phyloP scores from a whole-genome alignment of 2,113 vertebrate genomes.

The Monarcha castaneiventris region DNA sequence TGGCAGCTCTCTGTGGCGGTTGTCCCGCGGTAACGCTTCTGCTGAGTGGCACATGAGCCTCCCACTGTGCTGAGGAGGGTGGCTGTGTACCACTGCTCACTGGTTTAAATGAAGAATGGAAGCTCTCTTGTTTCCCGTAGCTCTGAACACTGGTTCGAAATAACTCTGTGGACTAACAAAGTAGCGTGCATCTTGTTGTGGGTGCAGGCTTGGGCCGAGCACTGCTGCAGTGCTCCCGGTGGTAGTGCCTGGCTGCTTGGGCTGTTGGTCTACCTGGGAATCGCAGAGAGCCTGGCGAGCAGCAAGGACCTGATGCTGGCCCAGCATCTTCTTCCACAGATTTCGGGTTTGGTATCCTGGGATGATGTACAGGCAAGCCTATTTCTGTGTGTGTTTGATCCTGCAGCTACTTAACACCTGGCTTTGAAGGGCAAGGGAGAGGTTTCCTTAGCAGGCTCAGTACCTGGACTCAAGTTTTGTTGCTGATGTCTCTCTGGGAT shows the following conservation, averaged over 20 bases:
- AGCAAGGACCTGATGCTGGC: neutral
- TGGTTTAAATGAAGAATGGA: neutral
- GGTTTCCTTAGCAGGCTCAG: neutral
- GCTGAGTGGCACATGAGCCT: fast-evolving
- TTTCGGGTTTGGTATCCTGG: neutral
- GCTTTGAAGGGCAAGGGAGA: neutral
- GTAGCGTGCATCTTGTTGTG: neutral
- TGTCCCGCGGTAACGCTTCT: fast-evolving
- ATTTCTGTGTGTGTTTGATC: neutral
- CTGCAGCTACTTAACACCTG: neutral
- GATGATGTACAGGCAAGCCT: fast-evolving
- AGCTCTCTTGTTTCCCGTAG: neutral
- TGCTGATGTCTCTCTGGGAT: neutral
- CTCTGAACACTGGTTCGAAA: neutral
- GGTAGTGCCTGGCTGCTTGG: neutral
- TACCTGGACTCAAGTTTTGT: neutral
- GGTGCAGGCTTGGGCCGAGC: fast-evolving
- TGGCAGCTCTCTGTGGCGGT: neutral
- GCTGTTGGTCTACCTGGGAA: neutral
- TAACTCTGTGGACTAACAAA: neutral
- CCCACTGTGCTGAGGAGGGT: fast-evolving
- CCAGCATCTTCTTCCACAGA: neutral
- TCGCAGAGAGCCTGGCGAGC: fast-evolving
- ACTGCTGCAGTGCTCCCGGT: neutral
- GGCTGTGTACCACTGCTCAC: neutral